Percentiles rank a stretch among this genome's conserved stretches.
Evolutionary conservation across 2,888 invertebrate species (phyloP).

Genomic region (Oligia latruncula): DNA sequence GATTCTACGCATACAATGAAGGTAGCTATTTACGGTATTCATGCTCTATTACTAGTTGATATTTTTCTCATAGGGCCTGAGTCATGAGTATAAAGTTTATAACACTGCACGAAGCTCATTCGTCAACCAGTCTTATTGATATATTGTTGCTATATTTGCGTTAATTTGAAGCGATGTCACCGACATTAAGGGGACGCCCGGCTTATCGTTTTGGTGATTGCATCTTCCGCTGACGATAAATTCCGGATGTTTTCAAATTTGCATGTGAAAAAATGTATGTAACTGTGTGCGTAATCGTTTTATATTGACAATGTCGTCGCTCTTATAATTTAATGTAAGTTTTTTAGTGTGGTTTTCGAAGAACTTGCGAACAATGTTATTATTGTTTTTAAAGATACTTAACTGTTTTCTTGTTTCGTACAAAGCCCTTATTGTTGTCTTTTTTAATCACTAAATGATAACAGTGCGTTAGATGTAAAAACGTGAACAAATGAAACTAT

Average conservation of each 20-base stretch:
- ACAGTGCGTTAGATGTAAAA: slow-evolving; percentile 4
- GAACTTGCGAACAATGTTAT: slow-evolving; percentile 5
- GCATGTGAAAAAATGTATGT: slow-evolving; percentile 41
- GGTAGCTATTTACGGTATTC: slow-evolving; percentile 25
- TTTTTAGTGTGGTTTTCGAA: slow-evolving; percentile 1
- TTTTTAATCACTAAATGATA: slow-evolving; percentile 39
- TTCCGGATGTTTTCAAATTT: slow-evolving; percentile 50
- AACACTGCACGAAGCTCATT: slow-evolving; percentile 34
- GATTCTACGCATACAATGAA: slow-evolving; percentile 12
- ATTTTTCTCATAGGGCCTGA: slow-evolving; percentile 50
- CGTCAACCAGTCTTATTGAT: slow-evolving; percentile 51
- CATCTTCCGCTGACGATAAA: slow-evolving; percentile 55
- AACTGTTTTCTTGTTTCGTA: slow-evolving; percentile 19
- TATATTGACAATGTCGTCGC: neutral
- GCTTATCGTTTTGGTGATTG: slow-evolving; percentile 55
- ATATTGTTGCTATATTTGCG: slow-evolving; percentile 50
- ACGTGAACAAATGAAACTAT: slow-evolving; percentile 26
- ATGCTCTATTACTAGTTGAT: slow-evolving; percentile 28
- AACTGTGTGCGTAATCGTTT: neutral
- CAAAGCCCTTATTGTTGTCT: slow-evolving; percentile 31
- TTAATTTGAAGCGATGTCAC: slow-evolving; percentile 55
- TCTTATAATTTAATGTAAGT: slow-evolving; percentile 4
- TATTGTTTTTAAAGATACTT: slow-evolving; percentile 23
- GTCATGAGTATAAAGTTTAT: slow-evolving; percentile 43
- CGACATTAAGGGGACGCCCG: slow-evolving; percentile 50